These are phyloP conservation scores for Xylocampa areola DNA, from an alignment of 2,888 invertebrate genomes.

Conservation along the genomic window DNA sequence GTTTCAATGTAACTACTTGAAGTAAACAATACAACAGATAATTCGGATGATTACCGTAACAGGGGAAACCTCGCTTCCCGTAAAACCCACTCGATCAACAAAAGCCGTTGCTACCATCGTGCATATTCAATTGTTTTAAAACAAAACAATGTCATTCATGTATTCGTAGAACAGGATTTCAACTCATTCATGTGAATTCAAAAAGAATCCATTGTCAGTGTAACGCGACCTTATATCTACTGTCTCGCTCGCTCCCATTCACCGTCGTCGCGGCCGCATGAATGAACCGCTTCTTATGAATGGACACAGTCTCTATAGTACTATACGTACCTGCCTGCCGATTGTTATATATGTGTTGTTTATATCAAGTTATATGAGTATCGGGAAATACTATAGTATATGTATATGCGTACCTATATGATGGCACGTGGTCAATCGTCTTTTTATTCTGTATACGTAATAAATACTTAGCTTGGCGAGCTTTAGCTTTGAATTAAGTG, in stretches of 20 bases:
- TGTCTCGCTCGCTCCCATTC: conserved; percentile 87
- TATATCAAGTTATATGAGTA: conserved; percentile 77
- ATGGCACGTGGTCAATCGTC: conserved; percentile 80
- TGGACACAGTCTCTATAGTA: conserved; percentile 85
- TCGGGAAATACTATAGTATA: conserved; percentile 63
- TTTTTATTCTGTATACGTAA: conserved; percentile 71
- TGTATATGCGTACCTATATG: conserved; percentile 66
- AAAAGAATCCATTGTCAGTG: conserved; percentile 81
- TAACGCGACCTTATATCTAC: conserved; percentile 82
- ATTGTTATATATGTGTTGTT: conserved; percentile 69
- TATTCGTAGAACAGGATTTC: conserved; percentile 82
- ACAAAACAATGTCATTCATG: conserved; percentile 78
- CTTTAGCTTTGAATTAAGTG: conserved; percentile 56
- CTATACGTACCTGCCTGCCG: conserved; percentile 82
- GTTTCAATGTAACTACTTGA: conserved; percentile 34
- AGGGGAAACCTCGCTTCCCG: conserved; percentile 60
- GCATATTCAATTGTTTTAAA: conserved; percentile 79
- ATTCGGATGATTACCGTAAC: conserved; percentile 60
- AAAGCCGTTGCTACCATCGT: conserved; percentile 64
- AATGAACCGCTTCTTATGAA: conserved; percentile 90
- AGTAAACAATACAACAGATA: conserved; percentile 51
- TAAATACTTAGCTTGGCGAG: conserved; percentile 61
- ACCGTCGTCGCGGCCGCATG: conserved; percentile 81
- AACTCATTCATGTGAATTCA: conserved; percentile 75
- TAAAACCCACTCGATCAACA: conserved; percentile 69